Percentiles rank a stretch among this genome's conserved stretches.
These are phyloP conservation scores for Turdus rufiventris DNA, from an alignment of 2,113 vertebrate species.

Conservation along the genomic window DNA sequence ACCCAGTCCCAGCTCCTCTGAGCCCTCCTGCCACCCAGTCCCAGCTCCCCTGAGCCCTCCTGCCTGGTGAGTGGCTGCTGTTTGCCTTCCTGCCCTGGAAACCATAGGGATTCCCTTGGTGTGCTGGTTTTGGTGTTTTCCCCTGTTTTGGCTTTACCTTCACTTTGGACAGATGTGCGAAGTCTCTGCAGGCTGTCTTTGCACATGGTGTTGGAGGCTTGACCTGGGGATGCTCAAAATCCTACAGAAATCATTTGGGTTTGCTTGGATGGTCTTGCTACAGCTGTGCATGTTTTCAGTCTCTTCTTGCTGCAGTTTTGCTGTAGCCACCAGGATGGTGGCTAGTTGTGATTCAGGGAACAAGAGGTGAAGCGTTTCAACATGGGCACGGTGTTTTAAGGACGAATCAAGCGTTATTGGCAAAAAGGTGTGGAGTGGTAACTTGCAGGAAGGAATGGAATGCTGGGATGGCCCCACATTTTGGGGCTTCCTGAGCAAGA, in stretches of 20 bases:
- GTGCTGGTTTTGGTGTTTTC: background rate
- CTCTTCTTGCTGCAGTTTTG: background rate
- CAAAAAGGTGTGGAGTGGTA: background rate
- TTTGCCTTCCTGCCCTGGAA: background rate
- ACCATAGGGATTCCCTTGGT: accelerated
- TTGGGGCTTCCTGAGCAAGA: background rate
- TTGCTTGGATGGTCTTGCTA: background rate
- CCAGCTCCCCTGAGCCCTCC: background rate
- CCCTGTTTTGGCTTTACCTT: background rate
- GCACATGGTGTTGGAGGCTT: accelerated
- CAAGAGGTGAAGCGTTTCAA: background rate
- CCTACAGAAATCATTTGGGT: background rate
- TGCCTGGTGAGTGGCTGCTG: background rate
- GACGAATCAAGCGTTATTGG: background rate
- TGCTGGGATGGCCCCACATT: background rate
- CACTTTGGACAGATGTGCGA: background rate
- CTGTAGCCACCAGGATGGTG: background rate
- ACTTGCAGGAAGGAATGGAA: background rate
- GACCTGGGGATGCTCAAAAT: background rate
- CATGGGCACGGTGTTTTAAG: background rate
- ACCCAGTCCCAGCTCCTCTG: accelerated
- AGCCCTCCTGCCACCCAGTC: background rate
- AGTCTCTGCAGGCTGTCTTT: background rate
- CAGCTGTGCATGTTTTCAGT: background rate
- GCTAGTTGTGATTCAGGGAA: background rate